Percentiles rank a stretch among this genome's conserved stretches.
These are phyloP conservation scores for Drosophila parthenogenetica DNA, from an alignment of 2,888 invertebrate species.

Conservation along the genomic window DNA sequence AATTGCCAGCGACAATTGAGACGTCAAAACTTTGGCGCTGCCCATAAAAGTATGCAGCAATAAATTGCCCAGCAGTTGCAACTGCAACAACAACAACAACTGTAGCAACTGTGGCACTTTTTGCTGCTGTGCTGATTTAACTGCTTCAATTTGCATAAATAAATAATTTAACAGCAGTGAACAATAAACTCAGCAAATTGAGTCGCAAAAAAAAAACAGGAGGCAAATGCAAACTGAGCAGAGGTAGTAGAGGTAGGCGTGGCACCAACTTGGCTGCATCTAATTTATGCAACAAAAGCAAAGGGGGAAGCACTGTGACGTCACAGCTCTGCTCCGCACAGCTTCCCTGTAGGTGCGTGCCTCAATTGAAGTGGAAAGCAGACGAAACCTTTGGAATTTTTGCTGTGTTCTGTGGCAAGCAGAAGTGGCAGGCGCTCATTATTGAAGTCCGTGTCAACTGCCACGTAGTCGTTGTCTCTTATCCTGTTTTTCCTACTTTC, in stretches of 20 bases:
- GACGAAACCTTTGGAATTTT: conserved; percentile 20
- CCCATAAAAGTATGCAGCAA: conserved; percentile 74
- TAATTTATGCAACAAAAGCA: conserved; percentile 68
- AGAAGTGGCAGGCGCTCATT: conserved; percentile 60
- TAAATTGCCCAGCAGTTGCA: conserved; percentile 56
- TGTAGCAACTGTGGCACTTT: conserved; percentile 9
- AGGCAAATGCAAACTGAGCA: conserved; percentile 37
- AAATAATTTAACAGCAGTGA: conserved; percentile 71
- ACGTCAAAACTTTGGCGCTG: conserved; percentile 55
- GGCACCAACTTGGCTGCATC: conserved; percentile 37
- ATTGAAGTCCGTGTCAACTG: conserved; percentile 73
- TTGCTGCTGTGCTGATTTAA: conserved; percentile 60
- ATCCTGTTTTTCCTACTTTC: conserved; percentile 37
- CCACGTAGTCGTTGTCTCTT: conserved; percentile 46
- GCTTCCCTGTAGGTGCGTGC: conserved; percentile 45
- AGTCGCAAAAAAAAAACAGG: conserved; percentile 58
- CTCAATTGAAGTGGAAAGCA: conserved; percentile 40
- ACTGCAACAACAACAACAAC: conserved; percentile 11
- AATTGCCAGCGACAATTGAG: conserved; percentile 55
- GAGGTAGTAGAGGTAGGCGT: conserved; percentile 23
- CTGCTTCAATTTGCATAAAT: conserved; percentile 80
- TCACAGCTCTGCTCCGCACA: conserved; percentile 3
- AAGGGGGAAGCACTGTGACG: conserved; percentile 22
- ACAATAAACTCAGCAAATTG: conserved; percentile 77
- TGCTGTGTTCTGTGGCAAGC: conserved; percentile 25